phyloP scores from a whole-genome alignment of 2,113 vertebrate species.

The Epinephelus moara region DNA sequence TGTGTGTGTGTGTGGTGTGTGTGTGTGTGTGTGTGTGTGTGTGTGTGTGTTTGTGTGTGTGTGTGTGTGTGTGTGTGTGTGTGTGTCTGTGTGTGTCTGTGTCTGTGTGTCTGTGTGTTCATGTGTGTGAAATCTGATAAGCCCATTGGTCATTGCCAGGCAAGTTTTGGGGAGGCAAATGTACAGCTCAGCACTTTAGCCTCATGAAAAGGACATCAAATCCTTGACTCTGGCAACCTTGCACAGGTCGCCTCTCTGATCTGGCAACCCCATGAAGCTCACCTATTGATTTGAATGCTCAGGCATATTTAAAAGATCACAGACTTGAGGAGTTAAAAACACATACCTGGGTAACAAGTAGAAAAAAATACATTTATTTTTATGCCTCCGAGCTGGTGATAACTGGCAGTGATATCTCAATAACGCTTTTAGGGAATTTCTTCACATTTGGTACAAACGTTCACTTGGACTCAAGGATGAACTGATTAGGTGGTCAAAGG shows the following conservation, averaged over 20 bases:
- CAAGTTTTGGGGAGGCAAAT: constrained; percentile 49
- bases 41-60: constrained; percentile 1
- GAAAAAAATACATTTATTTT: neutral
- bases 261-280: constrained; percentile 62
- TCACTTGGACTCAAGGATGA: too few relatives aligned
- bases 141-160: constrained; percentile 12
- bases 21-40: constrained; percentile 14
- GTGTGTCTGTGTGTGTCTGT: too few relatives aligned
- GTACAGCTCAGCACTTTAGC: constrained; percentile 75
- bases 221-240: constrained; percentile 76
- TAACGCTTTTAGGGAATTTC: too few relatives aligned
- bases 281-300: constrained; percentile 70
- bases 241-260: constrained; percentile 68
- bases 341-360: neutral
- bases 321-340: neutral
- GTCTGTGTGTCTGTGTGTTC: neutral
- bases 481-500: too few relatives aligned
- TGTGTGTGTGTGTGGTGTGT: neutral
- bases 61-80: neutral
- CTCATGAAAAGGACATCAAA: constrained; percentile 67
- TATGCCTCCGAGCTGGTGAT: too few relatives aligned
- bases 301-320: constrained; percentile 31
- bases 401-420: too few relatives aligned
- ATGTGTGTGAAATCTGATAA: constrained; percentile 74
- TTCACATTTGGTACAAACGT: too few relatives aligned